A percentile compares a stretch with the other conserved stretches of the same genome.
Evolutionary conservation across 2,797 vertebrate genomes (phyloP).

Genomic region (Rhabdomys pumilio): DNA sequence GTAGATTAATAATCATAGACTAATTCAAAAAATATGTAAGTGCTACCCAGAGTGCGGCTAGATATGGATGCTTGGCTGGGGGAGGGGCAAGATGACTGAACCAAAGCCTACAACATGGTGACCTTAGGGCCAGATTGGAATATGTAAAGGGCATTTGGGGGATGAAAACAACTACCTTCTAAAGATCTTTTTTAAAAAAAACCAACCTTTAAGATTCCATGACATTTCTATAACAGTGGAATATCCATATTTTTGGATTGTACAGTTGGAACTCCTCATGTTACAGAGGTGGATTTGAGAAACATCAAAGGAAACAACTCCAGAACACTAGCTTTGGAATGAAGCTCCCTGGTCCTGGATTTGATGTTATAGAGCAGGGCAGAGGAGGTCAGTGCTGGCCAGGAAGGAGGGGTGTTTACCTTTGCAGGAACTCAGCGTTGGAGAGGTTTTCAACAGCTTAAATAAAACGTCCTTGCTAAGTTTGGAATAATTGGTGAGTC

Average conservation of each 20-base stretch:
- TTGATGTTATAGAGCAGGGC: background rate
- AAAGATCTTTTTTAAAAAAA: slow-evolving; percentile 17
- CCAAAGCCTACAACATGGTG: background rate
- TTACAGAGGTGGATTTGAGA: background rate
- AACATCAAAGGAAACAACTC: slow-evolving; percentile 6
- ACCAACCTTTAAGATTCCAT: slow-evolving; percentile 11
- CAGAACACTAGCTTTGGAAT: background rate
- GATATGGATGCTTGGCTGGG: background rate
- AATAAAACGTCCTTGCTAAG: slow-evolving; percentile 60
- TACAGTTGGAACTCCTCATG: background rate
- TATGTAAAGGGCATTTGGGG: background rate
- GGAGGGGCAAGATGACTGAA: background rate
- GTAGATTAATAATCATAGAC: background rate
- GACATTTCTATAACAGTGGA: slow-evolving; percentile 7
- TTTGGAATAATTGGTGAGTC: slow-evolving; percentile 34
- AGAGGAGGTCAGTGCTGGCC: slow-evolving; percentile 26
- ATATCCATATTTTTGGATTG: background rate
- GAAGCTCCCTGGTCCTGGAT: background rate
- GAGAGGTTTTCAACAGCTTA: slow-evolving; percentile 37
- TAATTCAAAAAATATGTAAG: slow-evolving; percentile 43
- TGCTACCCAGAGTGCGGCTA: background rate
- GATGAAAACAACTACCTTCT: background rate
- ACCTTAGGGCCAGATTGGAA: background rate
- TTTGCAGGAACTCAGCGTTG: background rate
- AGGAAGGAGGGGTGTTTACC: slow-evolving; percentile 12